Evolutionary conservation across 2,113 vertebrate species (phyloP).

Genomic region (Trematomus loennbergii): DNA sequence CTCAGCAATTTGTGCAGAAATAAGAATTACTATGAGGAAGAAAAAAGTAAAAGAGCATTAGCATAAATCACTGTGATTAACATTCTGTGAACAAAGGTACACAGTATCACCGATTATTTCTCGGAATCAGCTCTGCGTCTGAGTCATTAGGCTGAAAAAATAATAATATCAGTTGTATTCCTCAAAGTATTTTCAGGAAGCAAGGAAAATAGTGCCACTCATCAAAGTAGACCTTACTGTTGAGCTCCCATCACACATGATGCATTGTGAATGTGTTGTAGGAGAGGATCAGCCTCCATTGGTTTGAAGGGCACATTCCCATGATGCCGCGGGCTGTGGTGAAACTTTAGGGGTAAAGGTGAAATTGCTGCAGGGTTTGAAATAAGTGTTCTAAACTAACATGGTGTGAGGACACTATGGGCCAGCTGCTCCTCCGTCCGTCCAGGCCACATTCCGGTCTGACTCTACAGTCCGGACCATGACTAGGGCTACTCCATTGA

Average conservation of each 20-base stretch:
- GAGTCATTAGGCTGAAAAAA: constrained; percentile 13
- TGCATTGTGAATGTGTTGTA: background rate
- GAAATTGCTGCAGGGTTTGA: constrained; percentile 53
- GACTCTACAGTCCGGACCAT: background rate
- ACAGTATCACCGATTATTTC: constrained; percentile 2
- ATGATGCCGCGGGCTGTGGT: constrained; percentile 22
- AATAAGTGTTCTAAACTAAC: constrained; percentile 39
- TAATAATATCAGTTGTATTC: background rate
- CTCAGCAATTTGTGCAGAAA: constrained; percentile 7
- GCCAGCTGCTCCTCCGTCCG: constrained; percentile 25
- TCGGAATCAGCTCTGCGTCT: constrained; percentile 6
- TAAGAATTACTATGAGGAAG: background rate
- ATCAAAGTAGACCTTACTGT: constrained; percentile 11
- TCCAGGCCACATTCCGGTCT: constrained; percentile 7
- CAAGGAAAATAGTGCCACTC: background rate
- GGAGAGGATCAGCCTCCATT: background rate
- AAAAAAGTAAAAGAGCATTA: constrained; percentile 10
- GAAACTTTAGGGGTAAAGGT: constrained; percentile 41
- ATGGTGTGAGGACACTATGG: constrained; percentile 16
- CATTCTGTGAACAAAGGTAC: constrained; percentile 27
- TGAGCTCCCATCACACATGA: background rate
- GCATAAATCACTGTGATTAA: constrained; percentile 5
- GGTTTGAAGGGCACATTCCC: constrained; percentile 12
- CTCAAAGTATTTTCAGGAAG: background rate
- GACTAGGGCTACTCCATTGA: background rate